A percentile compares a stretch with the other conserved stretches of the same genome.
Evolutionary conservation across 2,113 vertebrate species (phyloP).

Genomic region (Myanophis thanlyinensis): DNA sequence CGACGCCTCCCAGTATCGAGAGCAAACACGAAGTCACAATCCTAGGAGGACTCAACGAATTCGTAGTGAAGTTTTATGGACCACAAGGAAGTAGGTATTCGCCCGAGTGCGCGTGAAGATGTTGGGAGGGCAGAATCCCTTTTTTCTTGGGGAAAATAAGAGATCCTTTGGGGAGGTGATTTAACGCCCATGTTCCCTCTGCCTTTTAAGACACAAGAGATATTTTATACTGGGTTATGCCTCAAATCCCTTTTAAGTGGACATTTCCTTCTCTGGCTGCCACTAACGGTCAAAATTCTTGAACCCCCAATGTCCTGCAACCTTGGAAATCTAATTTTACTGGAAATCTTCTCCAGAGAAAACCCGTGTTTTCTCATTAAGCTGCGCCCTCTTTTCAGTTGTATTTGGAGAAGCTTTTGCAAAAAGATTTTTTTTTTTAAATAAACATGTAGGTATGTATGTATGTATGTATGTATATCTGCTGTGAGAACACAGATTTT

Average conservation of each 20-base stretch:
- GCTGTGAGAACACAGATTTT: too few species aligned
- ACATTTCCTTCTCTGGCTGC: background rate
- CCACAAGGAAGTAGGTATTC: slow-evolving; percentile 97
- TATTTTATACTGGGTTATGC: background rate
- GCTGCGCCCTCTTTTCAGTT: background rate
- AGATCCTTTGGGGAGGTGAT: background rate
- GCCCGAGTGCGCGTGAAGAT: background rate
- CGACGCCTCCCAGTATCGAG: slow-evolving; percentile 79
- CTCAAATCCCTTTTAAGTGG: background rate
- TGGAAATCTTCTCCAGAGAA: background rate
- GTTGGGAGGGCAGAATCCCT: too few species aligned
- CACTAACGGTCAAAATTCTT: background rate
- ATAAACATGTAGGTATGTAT: too few species aligned
- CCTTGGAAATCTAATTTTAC: background rate
- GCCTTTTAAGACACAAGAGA: background rate
- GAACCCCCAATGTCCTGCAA: background rate
- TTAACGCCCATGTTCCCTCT: background rate
- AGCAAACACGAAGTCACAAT: slow-evolving; percentile 99
- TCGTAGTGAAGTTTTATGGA: slow-evolving; percentile 99
- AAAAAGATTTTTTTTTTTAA: too few species aligned
- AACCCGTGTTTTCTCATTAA: background rate
- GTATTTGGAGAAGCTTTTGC: background rate
- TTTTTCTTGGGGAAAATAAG: background rate
- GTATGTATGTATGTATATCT: too few species aligned
- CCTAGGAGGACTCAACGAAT: slow-evolving; percentile 98